Evolutionary conservation across 2,797 vertebrate species (phyloP), one percentile per base, ranked within the genome.

Genomic region (Eurystomus glaucurus): DNA sequence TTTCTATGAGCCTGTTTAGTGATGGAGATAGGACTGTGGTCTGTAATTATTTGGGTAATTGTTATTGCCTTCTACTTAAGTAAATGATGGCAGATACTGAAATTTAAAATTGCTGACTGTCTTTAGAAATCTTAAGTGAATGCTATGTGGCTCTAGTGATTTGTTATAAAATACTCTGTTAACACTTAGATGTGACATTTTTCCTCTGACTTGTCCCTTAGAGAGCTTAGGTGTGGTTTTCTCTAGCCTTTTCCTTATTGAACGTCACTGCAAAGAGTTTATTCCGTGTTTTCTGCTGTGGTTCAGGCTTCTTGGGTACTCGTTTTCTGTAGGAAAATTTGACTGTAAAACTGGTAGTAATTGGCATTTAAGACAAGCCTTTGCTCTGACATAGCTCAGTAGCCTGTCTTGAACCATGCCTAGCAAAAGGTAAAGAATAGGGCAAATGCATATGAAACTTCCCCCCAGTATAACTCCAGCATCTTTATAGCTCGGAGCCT

Each of bases 121-220:
- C 46, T 80, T 88, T 15, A 71, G 68, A 86, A 70, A 51, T 80
- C 41, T 60, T 33, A 48, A 52, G 29, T 70, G 64, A 64, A 72
- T 92, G 46, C 41, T 33, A 14, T 13, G 19, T 45, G 41, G 14
- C 74, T 45, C 31, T 33, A 26, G 61, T 68, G 65, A 68, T 75
- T 64, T 95, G 35, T 78, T 93, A 45, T 72, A 11, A 91, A 94
- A 68, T 92, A n/a, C 74, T 72, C 28, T 81, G 10, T 85, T 89
- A 78, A 70, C 62, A 23, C 54, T 89, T 88, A 7, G 35, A 46
- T 89, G n/a, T 0, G 21, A 75, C 18, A 21, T 64, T 52, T 84
- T 78, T 93, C 13, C 5, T 84, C 45, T 87, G 77, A 57, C 48
- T 62, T 92, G 83, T 87, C 46, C 54, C 43, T 48, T 65, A 25